A percentile compares a stretch with the other conserved stretches of the same genome.
Conservation (phyloP, 2,888 invertebrate species). For the Sicus ferrugineus region DNA sequence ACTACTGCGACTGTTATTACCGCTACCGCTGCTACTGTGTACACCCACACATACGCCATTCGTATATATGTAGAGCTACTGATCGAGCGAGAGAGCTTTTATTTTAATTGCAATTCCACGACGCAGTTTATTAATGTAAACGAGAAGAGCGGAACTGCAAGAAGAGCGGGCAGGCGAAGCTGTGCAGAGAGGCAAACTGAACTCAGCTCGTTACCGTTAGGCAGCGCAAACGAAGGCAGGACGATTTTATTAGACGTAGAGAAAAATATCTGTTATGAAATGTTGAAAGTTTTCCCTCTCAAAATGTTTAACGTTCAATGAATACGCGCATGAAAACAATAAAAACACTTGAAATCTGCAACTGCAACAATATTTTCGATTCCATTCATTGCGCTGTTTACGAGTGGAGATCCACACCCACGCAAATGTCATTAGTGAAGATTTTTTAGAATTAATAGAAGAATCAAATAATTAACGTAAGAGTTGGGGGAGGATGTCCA, state of each 20-base stretch:
- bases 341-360: constrained; percentile 11
- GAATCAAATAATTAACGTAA: neutral
- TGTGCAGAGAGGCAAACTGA: no score
- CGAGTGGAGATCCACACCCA: constrained; percentile 15
- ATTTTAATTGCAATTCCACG: constrained; percentile 49
- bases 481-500: neutral
- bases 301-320: constrained; percentile 28
- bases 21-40: neutral
- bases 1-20: constrained; percentile 16
- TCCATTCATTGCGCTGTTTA: constrained; percentile 2
- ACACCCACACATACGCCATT: neutral
- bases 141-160: constrained; percentile 42
- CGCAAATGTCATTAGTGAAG: constrained; percentile 22
- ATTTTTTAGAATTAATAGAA: constrained; percentile 15
- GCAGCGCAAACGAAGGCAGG: constrained; percentile 35
- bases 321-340: constrained; percentile 1
- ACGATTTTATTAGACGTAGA: constrained; percentile 29
- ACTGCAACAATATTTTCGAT: constrained; percentile 22
- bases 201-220: no score
- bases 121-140: constrained; percentile 58
- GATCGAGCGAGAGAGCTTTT: constrained; percentile 20
- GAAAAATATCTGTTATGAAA: constrained; percentile 40
- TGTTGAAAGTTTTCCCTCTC: constrained; percentile 25
- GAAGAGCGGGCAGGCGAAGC: no score
- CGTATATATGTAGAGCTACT: constrained; percentile 8